phyloP scores from a whole-genome alignment of 2,113 vertebrate species.

The Nycticebus coucang region DNA sequence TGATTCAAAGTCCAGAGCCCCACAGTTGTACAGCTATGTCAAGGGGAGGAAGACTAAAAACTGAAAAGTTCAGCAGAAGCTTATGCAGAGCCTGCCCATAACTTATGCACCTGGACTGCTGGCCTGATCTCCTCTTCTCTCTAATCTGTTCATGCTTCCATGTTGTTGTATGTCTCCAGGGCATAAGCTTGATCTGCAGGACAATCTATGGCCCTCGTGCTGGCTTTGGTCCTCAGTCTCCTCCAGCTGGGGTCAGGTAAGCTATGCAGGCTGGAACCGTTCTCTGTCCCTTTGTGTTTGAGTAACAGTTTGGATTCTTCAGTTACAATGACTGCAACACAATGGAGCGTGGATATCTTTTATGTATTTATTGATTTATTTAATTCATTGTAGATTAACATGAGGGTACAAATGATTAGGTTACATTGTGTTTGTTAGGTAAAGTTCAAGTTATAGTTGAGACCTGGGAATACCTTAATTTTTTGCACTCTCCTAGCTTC shows the following conservation, averaged over 20 bases:
- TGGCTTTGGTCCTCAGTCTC: not conserved
- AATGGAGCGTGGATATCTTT: not conserved
- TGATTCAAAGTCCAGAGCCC: not conserved
- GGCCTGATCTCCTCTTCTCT: not conserved
- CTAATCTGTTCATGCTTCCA: too few relatives aligned
- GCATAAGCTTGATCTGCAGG: too few relatives aligned
- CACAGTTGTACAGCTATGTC: not conserved
- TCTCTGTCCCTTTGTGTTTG: not conserved
- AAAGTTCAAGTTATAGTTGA: too few relatives aligned
- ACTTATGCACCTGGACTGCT: not conserved
- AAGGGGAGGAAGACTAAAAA: not conserved
- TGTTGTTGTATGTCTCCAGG: too few relatives aligned
- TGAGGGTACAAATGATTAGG: too few relatives aligned
- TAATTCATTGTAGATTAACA: too few relatives aligned
- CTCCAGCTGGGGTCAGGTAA: constrained; percentile 6
- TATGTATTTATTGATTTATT: not conserved
- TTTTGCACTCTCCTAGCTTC: too few relatives aligned
- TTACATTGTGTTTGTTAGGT: too few relatives aligned
- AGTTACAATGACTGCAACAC: not conserved
- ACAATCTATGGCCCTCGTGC: not conserved
- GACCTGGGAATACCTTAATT: too few relatives aligned
- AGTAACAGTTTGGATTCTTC: not conserved
- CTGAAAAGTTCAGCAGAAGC: not conserved
- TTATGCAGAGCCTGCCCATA: not conserved
- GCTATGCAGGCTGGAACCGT: not conserved